A percentile compares a stretch with the other conserved stretches of the same genome.
Evolutionary conservation across 1,140 invertebrate species (phyloP).

Genomic region (Halictus rubicundus): DNA sequence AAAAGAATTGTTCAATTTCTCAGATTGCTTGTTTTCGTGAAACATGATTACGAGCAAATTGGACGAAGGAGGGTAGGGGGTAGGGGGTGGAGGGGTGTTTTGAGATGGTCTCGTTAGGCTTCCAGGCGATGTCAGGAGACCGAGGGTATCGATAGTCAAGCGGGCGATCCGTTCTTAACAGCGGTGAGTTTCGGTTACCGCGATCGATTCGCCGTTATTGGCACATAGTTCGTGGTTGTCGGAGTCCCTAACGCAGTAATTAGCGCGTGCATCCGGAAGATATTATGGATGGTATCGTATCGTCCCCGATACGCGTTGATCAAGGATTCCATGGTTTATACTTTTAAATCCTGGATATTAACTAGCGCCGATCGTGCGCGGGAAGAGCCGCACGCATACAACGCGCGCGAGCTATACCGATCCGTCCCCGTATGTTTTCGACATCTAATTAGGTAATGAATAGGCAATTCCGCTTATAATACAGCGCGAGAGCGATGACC

Average conservation of each 20-base stretch:
- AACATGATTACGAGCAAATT: too few species aligned
- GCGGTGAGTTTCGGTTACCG: conserved; percentile 6
- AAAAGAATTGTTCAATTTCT: too few species aligned
- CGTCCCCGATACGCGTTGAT: conserved; percentile 10
- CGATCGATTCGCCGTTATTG: conserved; percentile 45
- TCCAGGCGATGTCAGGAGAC: too few species aligned
- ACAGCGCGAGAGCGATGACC: too few species aligned
- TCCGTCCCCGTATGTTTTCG: conserved; percentile 23
- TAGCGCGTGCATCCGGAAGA: conserved; percentile 23
- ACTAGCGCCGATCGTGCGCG: too few species aligned
- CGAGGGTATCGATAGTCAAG: too few species aligned
- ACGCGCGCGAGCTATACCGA: too few species aligned
- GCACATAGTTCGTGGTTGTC: conserved; percentile 41
- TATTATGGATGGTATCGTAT: conserved; percentile 35
- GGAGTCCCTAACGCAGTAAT: conserved; percentile 39
- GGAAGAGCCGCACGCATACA: too few species aligned
- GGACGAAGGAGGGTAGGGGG: too few species aligned
- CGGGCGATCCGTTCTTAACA: conserved; percentile 15
- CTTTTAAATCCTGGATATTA: conserved; percentile 36
- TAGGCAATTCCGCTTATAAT: neutral
- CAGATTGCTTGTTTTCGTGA: too few species aligned
- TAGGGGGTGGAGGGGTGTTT: too few species aligned
- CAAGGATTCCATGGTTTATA: conserved; percentile 10
- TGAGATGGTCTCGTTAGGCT: too few species aligned
- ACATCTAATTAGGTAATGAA: conserved; percentile 40